Percentiles rank a stretch among this genome's conserved stretches.
Evolutionary conservation across 30 jellyfish, hydroid and myxozoan genomes (phyloP).

Genomic region (Morbakka virulenta): DNA sequence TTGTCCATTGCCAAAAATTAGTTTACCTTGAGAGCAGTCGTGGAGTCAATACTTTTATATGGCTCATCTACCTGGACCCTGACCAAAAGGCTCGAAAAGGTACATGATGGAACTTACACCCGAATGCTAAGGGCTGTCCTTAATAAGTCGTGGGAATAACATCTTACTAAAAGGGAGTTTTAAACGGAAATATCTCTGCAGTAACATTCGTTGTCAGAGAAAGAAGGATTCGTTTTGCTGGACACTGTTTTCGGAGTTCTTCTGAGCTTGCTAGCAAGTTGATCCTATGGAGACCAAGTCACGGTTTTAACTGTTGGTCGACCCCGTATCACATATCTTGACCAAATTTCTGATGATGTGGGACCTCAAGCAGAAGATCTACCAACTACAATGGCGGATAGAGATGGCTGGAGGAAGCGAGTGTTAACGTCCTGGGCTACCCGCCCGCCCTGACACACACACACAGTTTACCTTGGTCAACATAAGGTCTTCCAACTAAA

Average conservation of each 20-base stretch:
- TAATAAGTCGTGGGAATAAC: neutral
- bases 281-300: neutral
- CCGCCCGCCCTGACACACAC: no score
- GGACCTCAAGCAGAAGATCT: neutral
- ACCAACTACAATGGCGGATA: neutral
- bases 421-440: no score
- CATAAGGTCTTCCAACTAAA: no score
- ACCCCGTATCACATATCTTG: neutral
- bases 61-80: neutral
- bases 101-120: neutral
- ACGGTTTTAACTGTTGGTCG: neutral
- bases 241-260: neutral
- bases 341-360: neutral
- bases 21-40: neutral
- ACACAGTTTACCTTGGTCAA: no score
- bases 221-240: neutral
- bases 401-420: neutral
- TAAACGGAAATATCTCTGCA: neutral
- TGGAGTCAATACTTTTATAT: neutral
- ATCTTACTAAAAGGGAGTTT: neutral
- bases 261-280: neutral
- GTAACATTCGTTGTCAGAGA: neutral
- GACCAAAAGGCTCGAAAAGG: neutral
- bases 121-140: neutral
- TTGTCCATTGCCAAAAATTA: no score